Evolutionary conservation across 2,888 invertebrate species (phyloP), one percentile per base, ranked within the genome.

Genomic region (Chymomyza caudatula): DNA sequence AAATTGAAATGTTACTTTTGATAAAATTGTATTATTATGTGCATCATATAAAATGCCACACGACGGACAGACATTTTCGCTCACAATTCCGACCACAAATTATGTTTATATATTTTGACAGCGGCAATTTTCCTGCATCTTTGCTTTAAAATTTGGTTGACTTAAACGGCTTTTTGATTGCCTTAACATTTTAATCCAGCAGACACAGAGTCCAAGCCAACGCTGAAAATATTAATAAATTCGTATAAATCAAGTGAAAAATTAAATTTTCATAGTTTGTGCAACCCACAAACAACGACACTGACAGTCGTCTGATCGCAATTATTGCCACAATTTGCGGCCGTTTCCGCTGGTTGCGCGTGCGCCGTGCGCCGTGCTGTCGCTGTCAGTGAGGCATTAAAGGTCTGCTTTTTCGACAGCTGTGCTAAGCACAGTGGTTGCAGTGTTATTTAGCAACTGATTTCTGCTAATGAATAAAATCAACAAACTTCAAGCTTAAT

Each of bases 1-100:
- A 79, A 85, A 80, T 80, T 73, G 75, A 85, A 77, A 79, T 85
- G 85, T 80, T 80, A 73, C 69, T 79, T 85, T 70, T 83, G 69
- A 77, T 63, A 71, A 79, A 79, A 82, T 73, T 71, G 69, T 75
- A 79, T 80, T 82, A 85, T 82, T 83, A 80, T 83, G 85, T 85
- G 77, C 73, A 71, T 76, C 69, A 65, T 77, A 75, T 11, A 11
- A 85, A 75, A 72, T 85, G 69, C 73, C 77, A 83, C 70, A 83
- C 68, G 62, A 6, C 44, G 44, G 44, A 17, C 22, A 6, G 13
- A 19, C 29, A 37, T 11, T 37, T 37, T 11, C 29, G 4, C 29
- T 37, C 19, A 51, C 51, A 20, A 49, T 56, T 60, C 44, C 52
- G 59, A 65, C 60, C 65, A 57, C 65, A 63, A 63, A 67, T 74